Conservation (phyloP, 2,113 vertebrate genomes). For the Zonotrichia leucophrys region DNA sequence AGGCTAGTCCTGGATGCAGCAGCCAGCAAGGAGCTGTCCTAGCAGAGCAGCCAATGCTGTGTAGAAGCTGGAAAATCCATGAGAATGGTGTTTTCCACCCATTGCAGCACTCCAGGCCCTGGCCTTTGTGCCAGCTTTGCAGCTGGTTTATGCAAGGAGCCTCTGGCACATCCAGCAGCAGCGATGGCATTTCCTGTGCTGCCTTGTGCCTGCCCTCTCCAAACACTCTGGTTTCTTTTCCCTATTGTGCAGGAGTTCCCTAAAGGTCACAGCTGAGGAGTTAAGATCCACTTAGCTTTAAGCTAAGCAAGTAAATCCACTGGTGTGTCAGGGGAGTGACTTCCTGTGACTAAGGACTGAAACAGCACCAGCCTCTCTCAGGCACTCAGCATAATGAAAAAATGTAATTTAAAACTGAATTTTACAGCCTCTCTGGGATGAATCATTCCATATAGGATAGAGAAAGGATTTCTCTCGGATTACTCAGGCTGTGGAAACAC, state of each 20-base stretch:
- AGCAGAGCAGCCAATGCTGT: neutral
- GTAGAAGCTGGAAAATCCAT: neutral
- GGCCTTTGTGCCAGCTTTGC: neutral
- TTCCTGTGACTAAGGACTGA: conserved; percentile 52
- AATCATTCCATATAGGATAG: neutral
- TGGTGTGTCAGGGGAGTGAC: conserved; percentile 4
- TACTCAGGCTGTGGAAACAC: neutral
- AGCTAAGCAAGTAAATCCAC: neutral
- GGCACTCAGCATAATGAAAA: neutral
- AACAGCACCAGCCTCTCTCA: neutral
- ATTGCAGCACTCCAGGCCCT: neutral
- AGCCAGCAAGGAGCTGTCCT: neutral
- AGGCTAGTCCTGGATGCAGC: neutral
- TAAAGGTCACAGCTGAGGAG: conserved; percentile 10
- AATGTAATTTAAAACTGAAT: neutral
- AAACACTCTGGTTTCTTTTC: conserved; percentile 20
- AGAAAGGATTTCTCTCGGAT: neutral
- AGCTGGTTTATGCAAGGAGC: conserved; percentile 26
- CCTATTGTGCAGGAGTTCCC: conserved; percentile 9
- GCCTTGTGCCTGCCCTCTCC: conserved; percentile 30
- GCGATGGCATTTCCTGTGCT: conserved; percentile 40
- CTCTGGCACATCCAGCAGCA: conserved; percentile 15
- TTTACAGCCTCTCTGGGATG: neutral
- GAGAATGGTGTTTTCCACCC: neutral
- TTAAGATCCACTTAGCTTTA: conserved; percentile 31